Evolutionary conservation across 2,797 vertebrate genomes (phyloP).

Genomic region (Ispidina lecontei): DNA sequence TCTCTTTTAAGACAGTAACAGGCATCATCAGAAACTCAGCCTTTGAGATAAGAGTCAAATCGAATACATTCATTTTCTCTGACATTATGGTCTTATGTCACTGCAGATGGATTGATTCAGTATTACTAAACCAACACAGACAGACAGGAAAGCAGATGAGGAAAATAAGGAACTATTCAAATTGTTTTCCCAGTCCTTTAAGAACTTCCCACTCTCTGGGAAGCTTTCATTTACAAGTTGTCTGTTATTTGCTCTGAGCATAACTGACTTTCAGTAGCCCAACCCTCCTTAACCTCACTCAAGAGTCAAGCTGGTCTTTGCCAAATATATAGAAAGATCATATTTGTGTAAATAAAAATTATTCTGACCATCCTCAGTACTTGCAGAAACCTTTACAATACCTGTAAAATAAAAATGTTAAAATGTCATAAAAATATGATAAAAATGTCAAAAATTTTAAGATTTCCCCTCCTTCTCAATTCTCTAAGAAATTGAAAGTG

Average conservation of each 20-base stretch:
- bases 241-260: neutral
- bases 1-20: neutral
- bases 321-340: neutral
- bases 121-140: neutral
- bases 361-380: too few relatives aligned
- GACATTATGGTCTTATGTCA: neutral
- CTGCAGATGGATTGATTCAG: neutral
- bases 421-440: too few relatives aligned
- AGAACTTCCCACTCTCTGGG: neutral
- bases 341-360: too few relatives aligned
- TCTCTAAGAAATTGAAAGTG: neutral
- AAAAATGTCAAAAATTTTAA: too few relatives aligned
- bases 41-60: neutral
- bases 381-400: too few relatives aligned
- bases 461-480: neutral
- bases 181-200: neutral
- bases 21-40: neutral
- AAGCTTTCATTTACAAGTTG: neutral
- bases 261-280: neutral
- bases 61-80: neutral
- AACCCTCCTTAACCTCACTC: neutral
- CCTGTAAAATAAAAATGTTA: too few relatives aligned
- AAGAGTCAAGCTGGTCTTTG: neutral
- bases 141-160: neutral
- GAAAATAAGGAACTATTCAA: neutral